phyloP scores from a whole-genome alignment of 2,888 invertebrate species.

The Dioctria linearis region DNA sequence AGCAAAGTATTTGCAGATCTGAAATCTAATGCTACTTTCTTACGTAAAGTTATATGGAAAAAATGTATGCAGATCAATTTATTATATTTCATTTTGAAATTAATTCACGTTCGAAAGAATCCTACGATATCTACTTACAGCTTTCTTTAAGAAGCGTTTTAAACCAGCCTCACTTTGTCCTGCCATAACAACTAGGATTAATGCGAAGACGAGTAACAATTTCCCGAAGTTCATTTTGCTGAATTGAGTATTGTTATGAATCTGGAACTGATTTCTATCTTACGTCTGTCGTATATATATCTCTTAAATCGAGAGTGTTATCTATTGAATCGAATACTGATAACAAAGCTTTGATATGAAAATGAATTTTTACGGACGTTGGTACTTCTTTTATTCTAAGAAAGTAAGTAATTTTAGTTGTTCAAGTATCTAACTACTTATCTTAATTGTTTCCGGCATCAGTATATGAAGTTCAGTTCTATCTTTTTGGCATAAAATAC shows the following conservation, averaged over 20 bases:
- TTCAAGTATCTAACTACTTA: too few species aligned
- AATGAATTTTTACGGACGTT: background rate
- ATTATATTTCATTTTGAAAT: too few species aligned
- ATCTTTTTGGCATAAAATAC: too few species aligned
- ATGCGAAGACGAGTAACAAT: background rate
- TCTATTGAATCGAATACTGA: background rate
- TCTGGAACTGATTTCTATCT: too few species aligned
- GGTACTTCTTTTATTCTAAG: background rate
- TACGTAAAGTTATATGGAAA: too few species aligned
- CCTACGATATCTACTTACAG: background rate
- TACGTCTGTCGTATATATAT: too few species aligned
- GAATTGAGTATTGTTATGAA: background rate
- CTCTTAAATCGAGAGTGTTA: background rate
- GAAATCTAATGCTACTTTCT: too few species aligned
- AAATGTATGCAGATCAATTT: too few species aligned
- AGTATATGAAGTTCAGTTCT: too few species aligned
- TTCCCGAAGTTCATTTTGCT: background rate
- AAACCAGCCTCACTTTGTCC: constrained; percentile 6
- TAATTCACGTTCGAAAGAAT: too few species aligned
- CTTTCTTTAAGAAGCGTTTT: background rate
- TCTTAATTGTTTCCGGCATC: too few species aligned
- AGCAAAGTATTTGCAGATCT: too few species aligned
- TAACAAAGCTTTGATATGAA: background rate
- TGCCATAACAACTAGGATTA: background rate
- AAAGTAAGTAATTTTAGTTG: background rate